These are phyloP conservation scores for Lochmaea crataegi DNA, from an alignment of 2,888 invertebrate genomes.

Conservation along the genomic window DNA sequence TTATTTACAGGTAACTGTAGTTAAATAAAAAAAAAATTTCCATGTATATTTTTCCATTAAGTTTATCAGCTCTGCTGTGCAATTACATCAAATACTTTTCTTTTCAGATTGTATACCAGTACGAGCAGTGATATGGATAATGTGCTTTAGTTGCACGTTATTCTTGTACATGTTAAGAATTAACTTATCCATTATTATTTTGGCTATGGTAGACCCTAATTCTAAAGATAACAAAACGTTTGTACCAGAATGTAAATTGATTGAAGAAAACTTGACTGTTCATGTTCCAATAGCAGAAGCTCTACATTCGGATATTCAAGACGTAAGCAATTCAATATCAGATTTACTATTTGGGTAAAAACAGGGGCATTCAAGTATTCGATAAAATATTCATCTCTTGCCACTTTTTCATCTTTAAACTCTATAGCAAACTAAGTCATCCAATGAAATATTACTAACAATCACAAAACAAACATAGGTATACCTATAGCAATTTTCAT, in stretches of 20 bases:
- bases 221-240: constrained; percentile 29
- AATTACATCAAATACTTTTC: background rate
- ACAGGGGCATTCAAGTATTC: background rate
- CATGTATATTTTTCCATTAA: too few relatives aligned
- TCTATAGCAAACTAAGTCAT: too few relatives aligned
- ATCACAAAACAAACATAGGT: too few relatives aligned
- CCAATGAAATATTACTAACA: too few relatives aligned
- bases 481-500: too few relatives aligned
- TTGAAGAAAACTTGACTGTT: constrained; percentile 14
- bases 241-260: constrained; percentile 46
- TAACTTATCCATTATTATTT: constrained; percentile 80
- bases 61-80: too few relatives aligned
- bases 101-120: constrained; percentile 63
- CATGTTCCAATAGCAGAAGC: constrained; percentile 4
- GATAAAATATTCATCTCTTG: too few relatives aligned
- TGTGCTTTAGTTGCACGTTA: constrained; percentile 81
- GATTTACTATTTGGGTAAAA: background rate
- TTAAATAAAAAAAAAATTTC: too few relatives aligned
- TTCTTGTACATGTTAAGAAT: constrained; percentile 80
- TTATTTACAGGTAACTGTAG: too few relatives aligned
- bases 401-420: too few relatives aligned
- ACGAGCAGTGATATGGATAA: constrained; percentile 70
- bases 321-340: constrained; percentile 43
- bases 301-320: constrained; percentile 26
- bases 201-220: constrained; percentile 74